Percentiles rank a stretch among this genome's conserved stretches.
phyloP scores from a whole-genome alignment of 2,797 vertebrate species.

The Gephyroberyx darwinii region DNA sequence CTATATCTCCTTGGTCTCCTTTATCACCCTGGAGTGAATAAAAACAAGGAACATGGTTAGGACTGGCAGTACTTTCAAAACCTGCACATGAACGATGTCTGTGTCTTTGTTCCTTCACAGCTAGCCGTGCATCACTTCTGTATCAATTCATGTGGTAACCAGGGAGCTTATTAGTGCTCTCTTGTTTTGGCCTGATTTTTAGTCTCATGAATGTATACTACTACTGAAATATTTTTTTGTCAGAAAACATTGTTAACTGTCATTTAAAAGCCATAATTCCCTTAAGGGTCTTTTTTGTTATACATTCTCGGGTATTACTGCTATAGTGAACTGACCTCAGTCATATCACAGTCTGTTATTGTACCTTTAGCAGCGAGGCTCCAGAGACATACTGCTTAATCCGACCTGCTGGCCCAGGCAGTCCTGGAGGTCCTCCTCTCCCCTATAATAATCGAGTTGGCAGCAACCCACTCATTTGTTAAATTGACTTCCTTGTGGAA shows the following conservation, averaged over 20 bases:
- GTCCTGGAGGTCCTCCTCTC: slow-evolving; percentile 44
- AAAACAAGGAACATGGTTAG: slow-evolving; percentile 11
- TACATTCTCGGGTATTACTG: background rate
- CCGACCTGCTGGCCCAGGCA: slow-evolving; percentile 63
- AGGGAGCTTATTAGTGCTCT: too few relatives aligned
- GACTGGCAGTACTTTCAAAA: background rate
- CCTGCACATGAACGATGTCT: background rate
- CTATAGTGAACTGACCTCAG: slow-evolving; percentile 2
- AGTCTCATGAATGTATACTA: too few relatives aligned
- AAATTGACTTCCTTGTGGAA: background rate
- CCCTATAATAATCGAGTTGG: slow-evolving; percentile 55
- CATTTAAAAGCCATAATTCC: too few relatives aligned
- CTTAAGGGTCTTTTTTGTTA: too few relatives aligned
- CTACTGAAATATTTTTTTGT: too few relatives aligned
- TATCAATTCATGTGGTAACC: background rate
- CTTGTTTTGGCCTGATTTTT: too few relatives aligned
- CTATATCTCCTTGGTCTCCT: slow-evolving; percentile 63
- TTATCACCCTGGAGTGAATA: slow-evolving; percentile 49
- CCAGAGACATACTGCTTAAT: slow-evolving; percentile 50
- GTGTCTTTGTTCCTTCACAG: background rate
- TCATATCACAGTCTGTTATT: background rate
- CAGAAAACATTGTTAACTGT: too few relatives aligned
- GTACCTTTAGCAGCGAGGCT: slow-evolving; percentile 44
- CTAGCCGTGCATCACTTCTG: background rate
- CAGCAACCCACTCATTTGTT: background rate